Percentiles rank a stretch among this genome's conserved stretches.
Evolutionary conservation across 2,113 vertebrate genomes (phyloP).

Genomic region (Tetrao urogallus): DNA sequence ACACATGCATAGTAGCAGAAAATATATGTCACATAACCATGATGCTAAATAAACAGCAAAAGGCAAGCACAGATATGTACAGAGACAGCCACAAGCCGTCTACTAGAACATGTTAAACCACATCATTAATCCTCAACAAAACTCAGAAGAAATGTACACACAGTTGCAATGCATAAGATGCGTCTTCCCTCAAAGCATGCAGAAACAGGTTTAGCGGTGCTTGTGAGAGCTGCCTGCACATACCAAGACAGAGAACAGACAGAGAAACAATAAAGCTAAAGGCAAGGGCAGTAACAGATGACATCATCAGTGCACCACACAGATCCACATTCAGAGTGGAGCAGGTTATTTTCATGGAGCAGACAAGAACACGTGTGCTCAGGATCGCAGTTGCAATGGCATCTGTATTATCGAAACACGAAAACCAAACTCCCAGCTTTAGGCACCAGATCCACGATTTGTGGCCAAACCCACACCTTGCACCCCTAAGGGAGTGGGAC

Average conservation of each 20-base stretch:
- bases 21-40: not conserved
- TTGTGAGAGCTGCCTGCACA: not conserved
- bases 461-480: not conserved
- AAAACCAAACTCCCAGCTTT: not conserved
- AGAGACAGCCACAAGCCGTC: not conserved
- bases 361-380: accelerated
- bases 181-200: accelerated
- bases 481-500: not conserved
- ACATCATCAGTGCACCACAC: accelerated
- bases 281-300: not conserved
- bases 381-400: not conserved
- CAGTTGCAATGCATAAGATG: not conserved
- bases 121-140: not conserved
- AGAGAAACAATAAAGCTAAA: not conserved
- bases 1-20: not conserved
- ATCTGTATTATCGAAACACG: accelerated
- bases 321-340: not conserved
- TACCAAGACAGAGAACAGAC: not conserved
- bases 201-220: not conserved
- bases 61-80: accelerated
- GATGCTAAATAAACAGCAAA: not conserved
- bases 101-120: not conserved
- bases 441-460: not conserved
- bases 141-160: not conserved
- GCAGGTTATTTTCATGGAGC: not conserved